These are phyloP conservation scores for Tenebrosternarchus preto DNA, from an alignment of 2,113 vertebrate genomes.

Conservation along the genomic window DNA sequence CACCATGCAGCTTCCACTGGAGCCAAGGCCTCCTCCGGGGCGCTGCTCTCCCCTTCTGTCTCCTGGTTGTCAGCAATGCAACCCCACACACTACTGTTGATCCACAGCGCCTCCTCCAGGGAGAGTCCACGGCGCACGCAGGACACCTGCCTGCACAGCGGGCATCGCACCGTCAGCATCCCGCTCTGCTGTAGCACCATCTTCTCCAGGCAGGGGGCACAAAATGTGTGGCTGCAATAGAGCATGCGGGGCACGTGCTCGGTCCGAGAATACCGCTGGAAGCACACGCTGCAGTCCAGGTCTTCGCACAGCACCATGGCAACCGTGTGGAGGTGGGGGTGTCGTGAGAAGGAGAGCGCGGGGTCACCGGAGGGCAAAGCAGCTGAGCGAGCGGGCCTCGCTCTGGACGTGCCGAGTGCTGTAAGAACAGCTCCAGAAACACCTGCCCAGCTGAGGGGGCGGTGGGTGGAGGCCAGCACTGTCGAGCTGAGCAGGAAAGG, in stretches of 20 bases:
- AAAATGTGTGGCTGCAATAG: conserved; percentile 78
- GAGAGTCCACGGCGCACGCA: conserved; percentile 58
- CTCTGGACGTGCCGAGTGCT: not conserved
- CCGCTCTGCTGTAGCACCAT: conserved; percentile 57
- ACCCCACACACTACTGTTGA: conserved; percentile 71
- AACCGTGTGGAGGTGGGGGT: not conserved
- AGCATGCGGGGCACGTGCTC: conserved; percentile 71
- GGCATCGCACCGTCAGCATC: conserved; percentile 68
- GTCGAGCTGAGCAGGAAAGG: not conserved
- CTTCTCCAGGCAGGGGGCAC: conserved; percentile 67
- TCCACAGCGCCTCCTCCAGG: conserved; percentile 70
- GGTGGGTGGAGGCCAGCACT: not conserved
- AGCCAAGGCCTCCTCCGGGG: conserved; percentile 23
- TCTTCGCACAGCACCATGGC: conserved; percentile 73
- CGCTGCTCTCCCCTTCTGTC: conserved; percentile 48
- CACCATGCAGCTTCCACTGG: conserved; percentile 62
- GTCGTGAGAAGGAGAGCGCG: not conserved
- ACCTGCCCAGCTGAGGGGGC: not conserved
- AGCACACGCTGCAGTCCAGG: conserved; percentile 72
- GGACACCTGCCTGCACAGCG: conserved; percentile 72
- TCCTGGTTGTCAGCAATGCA: conserved; percentile 58
- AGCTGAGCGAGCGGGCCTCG: not conserved
- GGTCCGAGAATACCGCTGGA: conserved; percentile 63
- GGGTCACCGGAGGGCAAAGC: not conserved
- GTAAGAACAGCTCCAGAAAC: not conserved